phyloP scores from a whole-genome alignment of 2,888 invertebrate genomes.

The Phengaris arion region DNA sequence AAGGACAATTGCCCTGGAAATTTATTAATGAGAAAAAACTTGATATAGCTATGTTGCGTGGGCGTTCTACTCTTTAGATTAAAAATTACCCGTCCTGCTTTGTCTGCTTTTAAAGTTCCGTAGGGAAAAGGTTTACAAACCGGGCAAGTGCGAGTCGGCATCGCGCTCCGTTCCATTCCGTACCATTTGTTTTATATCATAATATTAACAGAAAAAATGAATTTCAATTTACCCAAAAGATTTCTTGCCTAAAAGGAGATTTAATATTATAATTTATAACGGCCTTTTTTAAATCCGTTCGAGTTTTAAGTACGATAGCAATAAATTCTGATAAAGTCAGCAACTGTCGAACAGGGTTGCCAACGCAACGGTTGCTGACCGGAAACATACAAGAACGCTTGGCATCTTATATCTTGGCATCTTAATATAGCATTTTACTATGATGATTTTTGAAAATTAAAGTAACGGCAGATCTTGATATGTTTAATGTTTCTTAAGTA shows the following conservation, averaged over 20 bases:
- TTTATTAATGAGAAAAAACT: background rate
- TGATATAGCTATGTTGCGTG: background rate
- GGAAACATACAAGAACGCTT: background rate
- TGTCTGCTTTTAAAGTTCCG: background rate
- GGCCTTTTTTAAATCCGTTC: background rate
- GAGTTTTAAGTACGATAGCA: background rate
- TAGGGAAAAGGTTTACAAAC: too few species aligned
- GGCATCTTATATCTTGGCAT: too few species aligned
- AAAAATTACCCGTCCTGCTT: background rate
- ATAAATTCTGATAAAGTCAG: constrained; percentile 14
- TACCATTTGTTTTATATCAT: too few species aligned
- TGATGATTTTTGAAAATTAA: too few species aligned
- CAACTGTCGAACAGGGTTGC: background rate
- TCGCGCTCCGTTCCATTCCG: too few species aligned
- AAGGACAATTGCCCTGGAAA: constrained; percentile 10
- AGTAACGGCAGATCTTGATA: background rate
- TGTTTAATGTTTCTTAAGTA: background rate
- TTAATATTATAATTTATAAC: background rate
- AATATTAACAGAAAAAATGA: too few species aligned
- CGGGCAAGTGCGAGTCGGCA: too few species aligned
- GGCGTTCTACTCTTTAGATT: background rate
- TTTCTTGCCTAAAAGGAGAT: background rate
- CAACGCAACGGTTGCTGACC: background rate
- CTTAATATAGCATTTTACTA: too few species aligned
- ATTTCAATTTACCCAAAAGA: too few species aligned